phyloP scores from a whole-genome alignment of 2,797 vertebrate genomes.

The Argyrosomus regius region DNA sequence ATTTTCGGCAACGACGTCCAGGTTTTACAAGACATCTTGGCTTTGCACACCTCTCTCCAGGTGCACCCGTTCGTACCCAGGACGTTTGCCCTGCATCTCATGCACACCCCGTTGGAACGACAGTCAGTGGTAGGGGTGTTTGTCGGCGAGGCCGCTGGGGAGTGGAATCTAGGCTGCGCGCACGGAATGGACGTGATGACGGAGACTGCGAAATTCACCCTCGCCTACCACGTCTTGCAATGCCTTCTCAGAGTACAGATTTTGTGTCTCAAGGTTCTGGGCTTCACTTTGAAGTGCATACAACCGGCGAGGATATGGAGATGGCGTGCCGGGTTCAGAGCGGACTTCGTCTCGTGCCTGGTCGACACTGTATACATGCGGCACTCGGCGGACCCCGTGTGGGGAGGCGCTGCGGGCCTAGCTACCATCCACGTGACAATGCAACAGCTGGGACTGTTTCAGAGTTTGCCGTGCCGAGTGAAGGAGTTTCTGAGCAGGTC shows the following conservation, averaged over 20 bases:
- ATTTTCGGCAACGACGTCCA: background rate
- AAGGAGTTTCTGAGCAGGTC: no score
- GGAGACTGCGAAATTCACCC: background rate
- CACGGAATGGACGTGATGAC: background rate
- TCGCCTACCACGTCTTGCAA: constrained; percentile 11
- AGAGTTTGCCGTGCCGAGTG: no score
- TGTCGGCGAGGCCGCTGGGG: constrained; percentile 1
- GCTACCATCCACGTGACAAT: no score
- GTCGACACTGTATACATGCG: no score
- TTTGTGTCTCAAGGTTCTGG: background rate
- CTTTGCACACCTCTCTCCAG: constrained; percentile 20
- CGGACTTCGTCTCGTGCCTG: no score
- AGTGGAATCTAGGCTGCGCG: constrained; percentile 4
- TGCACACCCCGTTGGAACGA: background rate
- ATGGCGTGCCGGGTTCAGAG: constrained; percentile 11
- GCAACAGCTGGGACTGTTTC: no score
- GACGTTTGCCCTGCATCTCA: background rate
- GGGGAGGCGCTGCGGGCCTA: no score
- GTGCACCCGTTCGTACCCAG: constrained; percentile 20
- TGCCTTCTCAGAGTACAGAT: constrained; percentile 18
- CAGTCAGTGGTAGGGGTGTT: background rate
- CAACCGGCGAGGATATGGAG: constrained; percentile 25
- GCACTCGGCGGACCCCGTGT: no score
- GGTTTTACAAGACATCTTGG: background rate
- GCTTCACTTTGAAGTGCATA: constrained; percentile 22